Percentiles rank a stretch among this genome's conserved stretches.
Evolutionary conservation across 2,113 vertebrate species (phyloP).

Genomic region (Silurus meridionalis): DNA sequence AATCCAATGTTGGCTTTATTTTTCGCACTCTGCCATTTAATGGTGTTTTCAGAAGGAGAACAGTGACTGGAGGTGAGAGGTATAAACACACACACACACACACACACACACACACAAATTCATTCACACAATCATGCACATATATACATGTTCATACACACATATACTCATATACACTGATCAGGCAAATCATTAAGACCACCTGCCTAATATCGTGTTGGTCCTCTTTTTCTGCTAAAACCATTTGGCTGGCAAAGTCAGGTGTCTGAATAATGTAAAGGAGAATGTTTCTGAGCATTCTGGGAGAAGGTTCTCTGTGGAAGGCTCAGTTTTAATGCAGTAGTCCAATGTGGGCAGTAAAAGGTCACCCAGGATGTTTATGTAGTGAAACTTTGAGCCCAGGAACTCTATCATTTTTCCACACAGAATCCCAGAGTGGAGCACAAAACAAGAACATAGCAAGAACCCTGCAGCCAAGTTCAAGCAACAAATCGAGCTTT

Average conservation of each 20-base stretch:
- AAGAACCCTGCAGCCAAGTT: neutral
- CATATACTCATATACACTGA: too few relatives aligned
- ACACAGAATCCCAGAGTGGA: neutral
- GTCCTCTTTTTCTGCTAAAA: too few relatives aligned
- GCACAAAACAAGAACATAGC: neutral
- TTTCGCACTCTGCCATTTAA: neutral
- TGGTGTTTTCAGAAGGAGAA: neutral
- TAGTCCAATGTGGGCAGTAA: neutral
- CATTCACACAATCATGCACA: too few relatives aligned
- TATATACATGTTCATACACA: too few relatives aligned
- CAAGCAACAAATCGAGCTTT: neutral
- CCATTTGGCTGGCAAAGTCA: too few relatives aligned
- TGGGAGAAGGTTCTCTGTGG: neutral
- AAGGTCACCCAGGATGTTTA: neutral
- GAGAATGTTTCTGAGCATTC: too few relatives aligned
- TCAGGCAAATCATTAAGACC: too few relatives aligned
- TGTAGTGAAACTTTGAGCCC: neutral
- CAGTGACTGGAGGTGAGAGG: too few relatives aligned
- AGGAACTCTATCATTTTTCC: neutral
- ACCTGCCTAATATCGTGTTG: too few relatives aligned
- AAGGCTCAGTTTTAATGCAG: neutral
- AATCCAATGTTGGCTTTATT: constrained; percentile 62
- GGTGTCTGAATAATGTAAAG: too few relatives aligned
- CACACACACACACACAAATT: too few relatives aligned
- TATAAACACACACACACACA: too few relatives aligned